Evolutionary conservation across 2,797 vertebrate species (phyloP), one percentile per base, ranked within the genome.

Genomic region (Sarcophilus harrisii): DNA sequence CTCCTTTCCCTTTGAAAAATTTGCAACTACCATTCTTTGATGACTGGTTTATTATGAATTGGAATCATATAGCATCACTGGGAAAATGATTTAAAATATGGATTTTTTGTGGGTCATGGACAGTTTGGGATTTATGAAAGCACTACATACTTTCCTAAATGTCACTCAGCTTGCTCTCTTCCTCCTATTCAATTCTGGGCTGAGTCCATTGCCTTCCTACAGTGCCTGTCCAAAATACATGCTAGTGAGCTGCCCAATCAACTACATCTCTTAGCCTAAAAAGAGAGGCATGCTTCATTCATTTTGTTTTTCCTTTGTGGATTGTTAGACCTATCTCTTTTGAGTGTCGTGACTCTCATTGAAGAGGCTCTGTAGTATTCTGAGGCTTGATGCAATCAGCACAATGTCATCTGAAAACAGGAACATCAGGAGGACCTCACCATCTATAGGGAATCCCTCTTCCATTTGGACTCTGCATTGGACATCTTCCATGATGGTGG

Each of bases 251-350:
- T 87, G 24, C 38, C 73, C 38, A 87, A 21, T 81, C 73, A 27
- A 45, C 38, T 45, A 81, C 38, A 81, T 81, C 73, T 81, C 73
- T 87, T 49, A 87, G 73, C 73, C 73, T 87, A 38, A 21, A 87
- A 87, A 49, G 49, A 87, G 73, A 49, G 73, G 73, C 38, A 49
- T 87, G 38, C 73, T 87, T 87, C 73, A 87, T 87, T 87, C 73
- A 87, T 87, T 87, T 87, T 87, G 73, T 87, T 87, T 87, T 87
- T 87, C 73, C 73, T 87, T 87, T 87, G 73, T 87, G 73, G 73
- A 87, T 87, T 87, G 73, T 87, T 87, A 87, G 73, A 87, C 73
- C 9, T 87, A 81, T 87, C 73, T 87, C 45, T 87, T 87, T 87
- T 87, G 38, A 87, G 73, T 87, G 38, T 87, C 73, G 73, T 87